phyloP scores from a whole-genome alignment of 2,797 vertebrate genomes.

The Podargus strigoides region DNA sequence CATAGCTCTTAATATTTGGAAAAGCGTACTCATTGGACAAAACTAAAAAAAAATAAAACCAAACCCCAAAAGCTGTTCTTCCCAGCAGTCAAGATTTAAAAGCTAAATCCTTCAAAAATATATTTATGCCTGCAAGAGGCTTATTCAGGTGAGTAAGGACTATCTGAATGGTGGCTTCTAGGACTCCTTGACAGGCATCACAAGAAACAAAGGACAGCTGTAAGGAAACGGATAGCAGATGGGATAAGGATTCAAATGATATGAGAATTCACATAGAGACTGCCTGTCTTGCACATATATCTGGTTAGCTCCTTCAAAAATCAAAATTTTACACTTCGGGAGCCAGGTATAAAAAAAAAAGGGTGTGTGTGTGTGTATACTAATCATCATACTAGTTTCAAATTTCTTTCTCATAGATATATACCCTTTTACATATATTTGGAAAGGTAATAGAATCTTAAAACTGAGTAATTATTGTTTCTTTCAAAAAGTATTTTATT shows the following conservation, averaged over 20 bases:
- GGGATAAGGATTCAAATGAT: background rate
- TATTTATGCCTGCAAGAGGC: background rate
- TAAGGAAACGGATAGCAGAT: background rate
- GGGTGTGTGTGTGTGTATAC: rapidly evolving
- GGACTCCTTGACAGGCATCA: background rate
- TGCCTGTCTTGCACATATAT: background rate
- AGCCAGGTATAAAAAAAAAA: background rate
- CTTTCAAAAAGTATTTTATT: background rate
- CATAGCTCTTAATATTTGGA: background rate
- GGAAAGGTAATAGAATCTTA: background rate
- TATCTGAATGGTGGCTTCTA: background rate
- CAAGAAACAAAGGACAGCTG: background rate
- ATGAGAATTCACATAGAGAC: background rate
- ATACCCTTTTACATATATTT: background rate
- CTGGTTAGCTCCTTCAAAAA: background rate
- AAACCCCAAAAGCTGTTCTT: background rate
- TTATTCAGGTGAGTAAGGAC: background rate
- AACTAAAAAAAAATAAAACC: rapidly evolving
- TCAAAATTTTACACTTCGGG: background rate
- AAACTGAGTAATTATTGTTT: background rate
- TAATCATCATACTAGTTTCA: background rate
- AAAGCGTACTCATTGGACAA: background rate
- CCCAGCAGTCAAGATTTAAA: background rate
- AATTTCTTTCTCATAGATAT: background rate
- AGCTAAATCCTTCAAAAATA: background rate